phyloP scores from a whole-genome alignment of 1,140 invertebrate species.

The Yoshiicerus persimilis region DNA sequence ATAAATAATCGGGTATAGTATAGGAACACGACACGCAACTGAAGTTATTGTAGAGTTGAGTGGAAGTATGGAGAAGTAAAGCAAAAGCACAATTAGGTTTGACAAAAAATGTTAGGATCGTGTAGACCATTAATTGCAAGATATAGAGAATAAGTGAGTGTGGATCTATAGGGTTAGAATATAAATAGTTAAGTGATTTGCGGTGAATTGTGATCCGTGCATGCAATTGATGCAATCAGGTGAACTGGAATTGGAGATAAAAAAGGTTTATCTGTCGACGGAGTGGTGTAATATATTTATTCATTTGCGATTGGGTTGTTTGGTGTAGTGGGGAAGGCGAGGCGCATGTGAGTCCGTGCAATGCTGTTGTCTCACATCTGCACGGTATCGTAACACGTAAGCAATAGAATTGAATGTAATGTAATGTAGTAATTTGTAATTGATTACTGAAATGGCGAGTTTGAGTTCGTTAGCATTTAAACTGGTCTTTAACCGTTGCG shows the following conservation, averaged over 20 bases:
- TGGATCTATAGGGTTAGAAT: background rate
- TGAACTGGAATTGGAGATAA: background rate
- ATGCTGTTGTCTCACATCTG: background rate
- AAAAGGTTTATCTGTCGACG: background rate
- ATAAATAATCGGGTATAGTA: background rate
- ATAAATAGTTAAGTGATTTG: background rate
- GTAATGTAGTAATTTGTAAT: conserved; percentile 16
- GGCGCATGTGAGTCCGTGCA: background rate
- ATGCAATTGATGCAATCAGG: background rate
- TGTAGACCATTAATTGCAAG: background rate
- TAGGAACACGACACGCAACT: background rate
- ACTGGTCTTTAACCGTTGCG: conserved; percentile 15
- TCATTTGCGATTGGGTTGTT: background rate
- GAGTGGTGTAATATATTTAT: background rate
- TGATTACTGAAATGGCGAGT: conserved; percentile 19
- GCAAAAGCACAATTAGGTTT: background rate
- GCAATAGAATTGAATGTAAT: background rate
- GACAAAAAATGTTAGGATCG: background rate
- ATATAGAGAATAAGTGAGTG: background rate
- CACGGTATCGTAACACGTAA: background rate
- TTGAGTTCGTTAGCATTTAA: conserved; percentile 22
- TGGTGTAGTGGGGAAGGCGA: background rate
- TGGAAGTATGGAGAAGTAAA: background rate
- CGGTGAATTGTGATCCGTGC: background rate
- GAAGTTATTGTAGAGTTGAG: background rate